Evolutionary conservation across 2,113 vertebrate genomes (phyloP).

Genomic region (Prionailurus viverrinus): DNA sequence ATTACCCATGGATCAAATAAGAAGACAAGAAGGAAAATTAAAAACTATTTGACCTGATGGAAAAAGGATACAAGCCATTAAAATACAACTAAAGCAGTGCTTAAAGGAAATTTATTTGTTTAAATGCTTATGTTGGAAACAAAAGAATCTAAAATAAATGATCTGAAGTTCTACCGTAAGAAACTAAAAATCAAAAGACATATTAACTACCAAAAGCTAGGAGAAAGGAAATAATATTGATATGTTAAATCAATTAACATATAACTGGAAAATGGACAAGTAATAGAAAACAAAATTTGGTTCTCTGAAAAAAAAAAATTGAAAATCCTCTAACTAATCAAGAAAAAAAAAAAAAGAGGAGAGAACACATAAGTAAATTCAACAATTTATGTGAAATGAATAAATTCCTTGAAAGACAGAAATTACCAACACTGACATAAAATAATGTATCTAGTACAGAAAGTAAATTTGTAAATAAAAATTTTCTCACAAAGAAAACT

Average conservation of each 20-base stretch:
- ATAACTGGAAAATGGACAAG: background rate
- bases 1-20: background rate
- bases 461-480: conserved; percentile 43
- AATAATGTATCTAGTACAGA: background rate
- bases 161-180: background rate
- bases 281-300: background rate
- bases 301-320: background rate
- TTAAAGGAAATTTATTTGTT: conserved; percentile 7
- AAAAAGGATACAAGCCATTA: background rate
- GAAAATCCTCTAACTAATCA: background rate
- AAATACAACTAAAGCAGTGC: background rate
- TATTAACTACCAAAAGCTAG: background rate
- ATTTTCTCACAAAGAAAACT: background rate
- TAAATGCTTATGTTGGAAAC: background rate
- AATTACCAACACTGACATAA: background rate
- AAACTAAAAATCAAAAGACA: background rate
- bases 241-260: background rate
- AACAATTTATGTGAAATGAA: background rate
- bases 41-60: background rate
- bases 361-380: background rate
- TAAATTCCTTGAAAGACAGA: background rate
- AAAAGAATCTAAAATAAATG: background rate
- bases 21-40: background rate
- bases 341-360: background rate
- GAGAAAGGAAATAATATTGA: background rate